These are phyloP conservation scores for Plumapathes pennacea DNA, from an alignment of 92 coral and sea anemone species.

Conservation along the genomic window DNA sequence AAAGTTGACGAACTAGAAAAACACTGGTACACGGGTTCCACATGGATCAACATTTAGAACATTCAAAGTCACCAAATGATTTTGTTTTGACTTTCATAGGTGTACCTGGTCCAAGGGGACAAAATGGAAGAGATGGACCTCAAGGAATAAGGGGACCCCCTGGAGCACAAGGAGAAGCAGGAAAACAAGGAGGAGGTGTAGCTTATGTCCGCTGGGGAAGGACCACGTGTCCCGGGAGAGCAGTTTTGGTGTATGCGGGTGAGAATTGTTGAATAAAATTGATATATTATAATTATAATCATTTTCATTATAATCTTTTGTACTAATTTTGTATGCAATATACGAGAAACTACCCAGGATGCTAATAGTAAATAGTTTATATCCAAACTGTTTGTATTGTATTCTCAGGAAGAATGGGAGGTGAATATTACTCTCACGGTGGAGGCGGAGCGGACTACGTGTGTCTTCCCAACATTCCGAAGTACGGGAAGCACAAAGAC, in stretches of 20 bases:
- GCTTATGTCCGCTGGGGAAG: slow-evolving; percentile 26
- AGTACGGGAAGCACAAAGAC: slow-evolving; percentile 12
- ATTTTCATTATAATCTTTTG: background rate
- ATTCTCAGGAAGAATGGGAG: slow-evolving; percentile 40
- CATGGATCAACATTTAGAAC: too few species aligned
- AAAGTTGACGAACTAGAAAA: too few species aligned
- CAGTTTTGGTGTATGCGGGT: slow-evolving; percentile 17
- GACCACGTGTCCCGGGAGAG: slow-evolving; percentile 13
- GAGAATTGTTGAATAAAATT: background rate
- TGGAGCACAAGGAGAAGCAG: slow-evolving; percentile 6
- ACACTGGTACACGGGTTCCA: too few species aligned
- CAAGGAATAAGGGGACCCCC: slow-evolving; percentile 8
- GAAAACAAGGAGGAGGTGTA: slow-evolving; percentile 9
- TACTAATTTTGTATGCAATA: too few species aligned
- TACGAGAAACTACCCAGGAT: too few species aligned
- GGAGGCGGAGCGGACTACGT: slow-evolving; percentile 55
- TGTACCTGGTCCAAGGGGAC: slow-evolving; percentile 5
- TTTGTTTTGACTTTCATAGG: background rate
- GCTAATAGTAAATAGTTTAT: too few species aligned
- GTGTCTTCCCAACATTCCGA: slow-evolving; percentile 52
- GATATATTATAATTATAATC: background rate
- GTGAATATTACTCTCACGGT: slow-evolving; percentile 6
- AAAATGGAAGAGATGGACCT: slow-evolving; percentile 14
- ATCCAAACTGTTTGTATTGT: too few species aligned
- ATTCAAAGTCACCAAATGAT: background rate